phyloP scores from a whole-genome alignment of 1,140 invertebrate species.

The Heliconius hermathena region DNA sequence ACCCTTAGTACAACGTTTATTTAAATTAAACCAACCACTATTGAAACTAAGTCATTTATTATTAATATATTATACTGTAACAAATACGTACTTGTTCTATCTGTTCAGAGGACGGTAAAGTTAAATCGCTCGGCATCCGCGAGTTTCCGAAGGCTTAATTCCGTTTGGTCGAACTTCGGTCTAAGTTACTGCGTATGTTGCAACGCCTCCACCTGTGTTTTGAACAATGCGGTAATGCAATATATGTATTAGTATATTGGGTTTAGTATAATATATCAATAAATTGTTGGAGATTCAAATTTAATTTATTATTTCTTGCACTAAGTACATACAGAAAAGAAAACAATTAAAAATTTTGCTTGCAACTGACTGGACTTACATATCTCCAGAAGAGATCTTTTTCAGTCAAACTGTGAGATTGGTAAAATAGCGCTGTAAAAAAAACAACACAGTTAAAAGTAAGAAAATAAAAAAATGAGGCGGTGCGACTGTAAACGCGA shows the following conservation, averaged over 20 bases:
- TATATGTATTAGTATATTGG: not conserved
- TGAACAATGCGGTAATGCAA: not conserved
- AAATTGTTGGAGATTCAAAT: no score
- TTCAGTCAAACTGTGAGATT: no score
- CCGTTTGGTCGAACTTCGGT: conserved; percentile 12
- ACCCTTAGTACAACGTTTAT: not conserved
- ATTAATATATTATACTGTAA: conserved; percentile 2
- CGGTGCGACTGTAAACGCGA: no score
- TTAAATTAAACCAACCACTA: not conserved
- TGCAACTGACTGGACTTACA: no score
- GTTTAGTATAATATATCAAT: no score
- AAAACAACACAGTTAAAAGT: no score
- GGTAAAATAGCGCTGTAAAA: no score
- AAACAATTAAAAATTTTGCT: no score
- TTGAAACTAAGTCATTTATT: not conserved
- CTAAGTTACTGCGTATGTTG: conserved; percentile 12
- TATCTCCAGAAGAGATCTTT: no score
- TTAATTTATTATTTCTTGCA: no score
- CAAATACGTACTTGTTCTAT: not conserved
- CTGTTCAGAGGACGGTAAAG: not conserved
- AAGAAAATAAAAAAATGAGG: no score
- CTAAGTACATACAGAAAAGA: no score
- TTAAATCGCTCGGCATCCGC: conserved; percentile 12
- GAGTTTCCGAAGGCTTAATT: conserved; percentile 16
- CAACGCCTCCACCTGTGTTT: not conserved